A percentile compares a stretch with the other conserved stretches of the same genome.
Conservation (phyloP, 2,888 invertebrate genomes). For the Agrochola circellaris region DNA sequence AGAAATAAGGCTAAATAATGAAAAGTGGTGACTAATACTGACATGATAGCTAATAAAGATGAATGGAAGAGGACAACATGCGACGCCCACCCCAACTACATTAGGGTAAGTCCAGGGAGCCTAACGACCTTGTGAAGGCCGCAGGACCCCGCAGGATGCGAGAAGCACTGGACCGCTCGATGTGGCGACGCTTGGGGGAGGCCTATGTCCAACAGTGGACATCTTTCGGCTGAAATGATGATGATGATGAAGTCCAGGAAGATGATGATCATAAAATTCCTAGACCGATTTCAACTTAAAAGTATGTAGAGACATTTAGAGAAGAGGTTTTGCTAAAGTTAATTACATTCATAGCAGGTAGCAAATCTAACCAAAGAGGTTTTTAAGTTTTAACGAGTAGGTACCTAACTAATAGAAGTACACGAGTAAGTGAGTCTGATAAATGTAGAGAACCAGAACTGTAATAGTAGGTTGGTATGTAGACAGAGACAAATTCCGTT, state of each 20-base stretch:
- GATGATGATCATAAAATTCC: neutral
- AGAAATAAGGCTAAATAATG: neutral
- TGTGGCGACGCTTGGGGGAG: neutral
- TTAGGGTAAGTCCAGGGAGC: neutral
- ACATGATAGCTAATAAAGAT: neutral
- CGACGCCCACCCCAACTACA: too few species aligned
- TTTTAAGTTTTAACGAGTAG: neutral
- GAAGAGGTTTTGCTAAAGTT: too few species aligned
- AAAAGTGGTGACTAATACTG: neutral
- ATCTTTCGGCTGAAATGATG: too few species aligned
- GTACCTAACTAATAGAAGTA: neutral
- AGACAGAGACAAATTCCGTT: neutral
- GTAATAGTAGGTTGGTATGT: neutral
- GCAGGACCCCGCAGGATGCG: neutral
- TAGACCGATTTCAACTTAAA: neutral
- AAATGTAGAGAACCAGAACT: neutral
- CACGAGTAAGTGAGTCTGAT: neutral
- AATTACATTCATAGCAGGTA: too few species aligned
- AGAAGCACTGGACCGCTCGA: neutral
- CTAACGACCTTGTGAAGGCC: neutral
- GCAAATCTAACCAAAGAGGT: too few species aligned
- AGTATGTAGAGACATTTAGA: too few species aligned
- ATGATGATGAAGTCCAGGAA: neutral
- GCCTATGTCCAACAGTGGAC: neutral
- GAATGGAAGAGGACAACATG: too few species aligned